phyloP scores from a whole-genome alignment of 1,140 invertebrate genomes.

The Drosophila pruinosa region DNA sequence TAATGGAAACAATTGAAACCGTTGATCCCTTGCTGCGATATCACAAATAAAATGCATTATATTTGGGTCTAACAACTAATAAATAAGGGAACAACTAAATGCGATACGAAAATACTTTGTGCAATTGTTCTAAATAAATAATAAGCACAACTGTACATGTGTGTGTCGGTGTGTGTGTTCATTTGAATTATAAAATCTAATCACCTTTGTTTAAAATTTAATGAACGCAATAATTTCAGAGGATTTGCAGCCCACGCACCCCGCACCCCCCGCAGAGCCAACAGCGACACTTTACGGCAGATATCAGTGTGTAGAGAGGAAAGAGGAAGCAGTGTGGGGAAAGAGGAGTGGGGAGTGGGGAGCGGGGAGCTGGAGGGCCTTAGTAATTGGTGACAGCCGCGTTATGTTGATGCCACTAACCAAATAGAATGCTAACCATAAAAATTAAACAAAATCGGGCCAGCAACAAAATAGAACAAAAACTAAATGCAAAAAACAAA shows the following conservation, averaged over 20 bases:
- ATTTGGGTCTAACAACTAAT: constrained; percentile 46
- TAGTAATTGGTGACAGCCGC: constrained; percentile 61
- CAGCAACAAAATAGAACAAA: constrained; percentile 19
- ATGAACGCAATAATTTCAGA: constrained; percentile 77
- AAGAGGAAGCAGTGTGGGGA: neutral
- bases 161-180: constrained; percentile 24
- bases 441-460: constrained; percentile 50
- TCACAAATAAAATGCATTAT: constrained; percentile 44
- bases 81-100: constrained; percentile 62
- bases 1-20: constrained; percentile 36
- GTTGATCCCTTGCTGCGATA: constrained; percentile 62
- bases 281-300: neutral
- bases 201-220: constrained; percentile 82
- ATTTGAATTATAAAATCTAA: constrained; percentile 76
- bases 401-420: constrained; percentile 2
- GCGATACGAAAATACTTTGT: constrained; percentile 54
- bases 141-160: constrained; percentile 64
- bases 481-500: constrained; percentile 66
- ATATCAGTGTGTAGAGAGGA: too few species aligned
- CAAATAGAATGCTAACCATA: constrained; percentile 26
- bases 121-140: constrained; percentile 74
- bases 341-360: neutral
- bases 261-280: constrained; percentile 4
- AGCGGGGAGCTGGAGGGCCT: neutral
- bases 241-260: constrained; percentile 66